A percentile compares a stretch with the other conserved stretches of the same genome.
Conservation (phyloP, 2,113 vertebrate genomes). For the Ictidomys tridecemlineatus region DNA sequence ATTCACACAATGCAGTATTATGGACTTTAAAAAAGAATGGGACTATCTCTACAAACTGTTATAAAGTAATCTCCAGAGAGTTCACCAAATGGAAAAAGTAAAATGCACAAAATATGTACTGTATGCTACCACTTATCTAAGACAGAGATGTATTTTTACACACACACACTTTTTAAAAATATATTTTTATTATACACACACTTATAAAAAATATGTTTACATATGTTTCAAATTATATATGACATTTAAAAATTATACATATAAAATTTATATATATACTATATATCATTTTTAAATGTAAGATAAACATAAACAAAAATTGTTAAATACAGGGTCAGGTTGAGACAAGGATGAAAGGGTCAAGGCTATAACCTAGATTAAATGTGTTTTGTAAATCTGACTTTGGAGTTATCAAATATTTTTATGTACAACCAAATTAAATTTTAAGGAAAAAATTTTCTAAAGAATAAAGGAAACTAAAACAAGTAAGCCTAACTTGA, state of each 20-base stretch:
- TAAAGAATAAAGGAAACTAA: constrained; percentile 7
- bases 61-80: no score
- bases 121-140: background rate
- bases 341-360: background rate
- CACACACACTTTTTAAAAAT: background rate
- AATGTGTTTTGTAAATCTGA: background rate
- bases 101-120: background rate
- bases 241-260: no score
- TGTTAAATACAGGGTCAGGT: background rate
- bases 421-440: background rate
- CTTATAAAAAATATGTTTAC: background rate
- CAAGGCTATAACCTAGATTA: background rate
- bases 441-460: background rate
- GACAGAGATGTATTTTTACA: background rate
- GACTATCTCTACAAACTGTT: background rate
- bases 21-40: background rate
- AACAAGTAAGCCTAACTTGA: background rate
- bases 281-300: background rate
- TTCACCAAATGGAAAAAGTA: background rate
- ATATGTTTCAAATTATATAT: background rate
- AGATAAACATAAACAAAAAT: background rate
- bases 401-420: background rate
- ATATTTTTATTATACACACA: background rate
- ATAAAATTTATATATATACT: background rate
- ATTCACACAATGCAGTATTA: background rate